phyloP scores from a whole-genome alignment of 1,140 invertebrate species.

The Phymorhynchus buccinoides region DNA sequence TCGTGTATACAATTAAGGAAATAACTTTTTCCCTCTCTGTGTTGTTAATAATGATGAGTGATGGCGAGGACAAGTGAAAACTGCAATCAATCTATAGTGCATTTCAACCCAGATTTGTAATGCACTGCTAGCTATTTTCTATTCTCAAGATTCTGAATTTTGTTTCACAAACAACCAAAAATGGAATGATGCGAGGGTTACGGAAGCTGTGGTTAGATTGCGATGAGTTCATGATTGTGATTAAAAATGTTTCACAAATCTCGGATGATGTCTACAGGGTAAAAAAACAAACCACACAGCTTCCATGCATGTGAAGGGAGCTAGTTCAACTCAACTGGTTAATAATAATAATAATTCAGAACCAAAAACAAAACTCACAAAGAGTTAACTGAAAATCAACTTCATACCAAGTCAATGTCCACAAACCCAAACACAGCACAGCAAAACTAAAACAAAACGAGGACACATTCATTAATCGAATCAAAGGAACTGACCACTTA shows the following conservation, averaged over 20 bases:
- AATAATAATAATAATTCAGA: neutral
- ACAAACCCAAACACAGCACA: conserved; percentile 40
- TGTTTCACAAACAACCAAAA: neutral
- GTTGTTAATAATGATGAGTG: too few relatives aligned
- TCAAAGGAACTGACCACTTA: too few relatives aligned
- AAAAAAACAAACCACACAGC: neutral
- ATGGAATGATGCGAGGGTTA: neutral
- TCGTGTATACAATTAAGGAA: too few relatives aligned
- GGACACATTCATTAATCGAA: too few relatives aligned
- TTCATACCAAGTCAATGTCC: neutral
- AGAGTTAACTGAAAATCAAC: conserved; percentile 16
- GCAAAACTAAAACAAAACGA: conserved; percentile 20
- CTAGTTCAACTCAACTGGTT: neutral
- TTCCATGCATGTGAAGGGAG: neutral
- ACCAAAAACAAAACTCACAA: neutral
- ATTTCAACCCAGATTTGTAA: too few relatives aligned
- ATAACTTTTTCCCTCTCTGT: too few relatives aligned
- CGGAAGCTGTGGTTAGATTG: neutral
- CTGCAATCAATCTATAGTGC: too few relatives aligned
- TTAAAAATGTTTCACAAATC: too few relatives aligned
- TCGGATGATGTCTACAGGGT: too few relatives aligned
- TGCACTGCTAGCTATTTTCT: neutral
- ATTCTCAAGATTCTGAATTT: neutral
- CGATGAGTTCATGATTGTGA: too few relatives aligned
- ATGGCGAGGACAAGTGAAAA: too few relatives aligned